Evolutionary conservation across 2,113 vertebrate species (phyloP).

Genomic region (Saguinus midas): DNA sequence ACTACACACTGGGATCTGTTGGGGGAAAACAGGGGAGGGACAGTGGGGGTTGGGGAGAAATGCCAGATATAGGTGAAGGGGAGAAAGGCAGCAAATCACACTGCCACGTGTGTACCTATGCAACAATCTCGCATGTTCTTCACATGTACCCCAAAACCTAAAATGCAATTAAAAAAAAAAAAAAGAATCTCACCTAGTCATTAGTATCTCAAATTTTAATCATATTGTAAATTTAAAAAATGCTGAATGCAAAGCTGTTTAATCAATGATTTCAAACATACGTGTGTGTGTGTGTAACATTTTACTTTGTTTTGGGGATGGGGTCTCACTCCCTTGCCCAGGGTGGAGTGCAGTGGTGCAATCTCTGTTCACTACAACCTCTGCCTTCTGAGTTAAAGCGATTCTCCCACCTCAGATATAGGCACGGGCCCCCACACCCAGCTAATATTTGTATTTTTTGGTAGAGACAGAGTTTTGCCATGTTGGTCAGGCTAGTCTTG

Average conservation of each 20-base stretch:
- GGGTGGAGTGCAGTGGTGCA: not conserved
- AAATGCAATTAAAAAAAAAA: too few relatives aligned
- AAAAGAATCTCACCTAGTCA: not conserved
- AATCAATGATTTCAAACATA: not conserved
- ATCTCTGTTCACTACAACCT: not conserved
- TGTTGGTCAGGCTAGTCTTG: not conserved
- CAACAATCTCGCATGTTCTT: too few relatives aligned
- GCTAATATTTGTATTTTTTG: not conserved
- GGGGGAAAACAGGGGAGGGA: too few relatives aligned
- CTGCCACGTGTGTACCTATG: too few relatives aligned
- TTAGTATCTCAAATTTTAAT: constrained; percentile 16
- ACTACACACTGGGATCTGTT: too few relatives aligned
- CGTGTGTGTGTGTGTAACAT: not conserved
- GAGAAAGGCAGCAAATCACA: too few relatives aligned
- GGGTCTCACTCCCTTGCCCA: not conserved
- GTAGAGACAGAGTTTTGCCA: not conserved
- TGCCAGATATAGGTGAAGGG: too few relatives aligned
- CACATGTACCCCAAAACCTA: too few relatives aligned
- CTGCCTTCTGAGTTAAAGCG: not conserved
- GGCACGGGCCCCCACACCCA: not conserved
- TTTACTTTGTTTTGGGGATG: not conserved
- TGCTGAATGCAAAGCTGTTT: not conserved
- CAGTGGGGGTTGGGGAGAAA: too few relatives aligned
- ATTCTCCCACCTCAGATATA: not conserved
- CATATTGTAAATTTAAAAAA: not conserved